Conservation (phyloP, 2,888 invertebrate genomes). For the Drosophila eohydei region DNA sequence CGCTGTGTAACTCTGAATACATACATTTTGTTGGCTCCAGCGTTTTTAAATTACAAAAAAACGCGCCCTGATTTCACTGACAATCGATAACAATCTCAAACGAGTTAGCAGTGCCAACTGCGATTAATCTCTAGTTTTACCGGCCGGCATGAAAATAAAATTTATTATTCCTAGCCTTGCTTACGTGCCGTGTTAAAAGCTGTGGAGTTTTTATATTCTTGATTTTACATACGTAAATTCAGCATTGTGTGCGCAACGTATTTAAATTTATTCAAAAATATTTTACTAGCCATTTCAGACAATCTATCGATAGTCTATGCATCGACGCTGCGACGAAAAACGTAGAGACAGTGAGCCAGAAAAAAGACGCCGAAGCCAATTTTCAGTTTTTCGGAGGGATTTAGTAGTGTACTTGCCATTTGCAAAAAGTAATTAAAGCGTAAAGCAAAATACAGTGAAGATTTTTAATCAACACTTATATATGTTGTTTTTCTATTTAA, state of each 20-base stretch:
- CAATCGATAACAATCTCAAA: conserved; percentile 10
- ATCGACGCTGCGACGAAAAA: conserved; percentile 30
- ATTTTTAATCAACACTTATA: neutral
- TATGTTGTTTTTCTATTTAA: too few species aligned
- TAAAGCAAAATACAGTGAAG: too few species aligned
- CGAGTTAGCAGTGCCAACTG: conserved; percentile 29
- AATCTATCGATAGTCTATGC: conserved; percentile 36
- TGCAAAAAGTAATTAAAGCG: conserved; percentile 26
- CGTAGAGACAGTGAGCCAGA: conserved; percentile 28
- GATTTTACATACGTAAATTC: neutral
- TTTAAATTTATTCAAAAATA: neutral
- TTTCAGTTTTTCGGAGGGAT: conserved; percentile 48
- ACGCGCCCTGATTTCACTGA: neutral
- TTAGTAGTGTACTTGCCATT: conserved; percentile 20
- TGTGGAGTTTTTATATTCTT: neutral
- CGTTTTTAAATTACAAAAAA: neutral
- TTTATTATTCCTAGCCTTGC: conserved; percentile 8
- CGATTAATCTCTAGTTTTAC: conserved; percentile 7
- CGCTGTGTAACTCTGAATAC: neutral
- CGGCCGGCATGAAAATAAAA: conserved; percentile 38
- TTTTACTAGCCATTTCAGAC: neutral
- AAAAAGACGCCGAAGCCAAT: conserved; percentile 48
- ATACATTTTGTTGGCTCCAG: neutral
- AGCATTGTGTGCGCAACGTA: neutral
- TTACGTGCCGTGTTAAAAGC: neutral